A percentile compares a stretch with the other conserved stretches of the same genome.
Conservation (phyloP, 1,140 invertebrate species). For the Ditylenchus dipsaci region DNA sequence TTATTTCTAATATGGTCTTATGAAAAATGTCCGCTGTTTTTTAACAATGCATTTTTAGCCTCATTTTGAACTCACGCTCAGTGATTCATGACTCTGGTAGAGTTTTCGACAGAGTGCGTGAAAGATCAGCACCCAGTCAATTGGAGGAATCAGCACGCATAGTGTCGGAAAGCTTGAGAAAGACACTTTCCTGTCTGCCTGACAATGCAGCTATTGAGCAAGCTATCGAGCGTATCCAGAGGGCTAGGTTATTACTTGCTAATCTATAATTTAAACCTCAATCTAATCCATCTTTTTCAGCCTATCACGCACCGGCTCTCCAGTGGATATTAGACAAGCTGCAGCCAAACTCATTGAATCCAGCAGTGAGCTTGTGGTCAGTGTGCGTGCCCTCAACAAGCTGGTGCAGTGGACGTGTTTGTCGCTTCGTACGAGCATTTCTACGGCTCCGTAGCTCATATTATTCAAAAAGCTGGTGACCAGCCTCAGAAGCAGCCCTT, state of each 20-base stretch:
- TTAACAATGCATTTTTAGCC: constrained; percentile 30
- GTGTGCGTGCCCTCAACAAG: constrained; percentile 66
- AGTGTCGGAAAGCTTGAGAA: constrained; percentile 30
- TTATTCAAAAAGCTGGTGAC: constrained; percentile 26
- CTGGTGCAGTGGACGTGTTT: constrained; percentile 71
- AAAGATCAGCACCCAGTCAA: constrained; percentile 56
- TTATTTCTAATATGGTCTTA: too few species aligned
- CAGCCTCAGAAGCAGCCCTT: constrained; percentile 20
- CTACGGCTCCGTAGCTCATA: constrained; percentile 40
- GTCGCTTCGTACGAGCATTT: constrained; percentile 52
- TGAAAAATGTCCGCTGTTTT: too few species aligned
- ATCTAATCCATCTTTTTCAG: constrained; percentile 12
- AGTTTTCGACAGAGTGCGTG: constrained; percentile 71
- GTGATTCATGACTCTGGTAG: constrained; percentile 58
- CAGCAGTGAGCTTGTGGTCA: constrained; percentile 72
- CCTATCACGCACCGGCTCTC: background rate
- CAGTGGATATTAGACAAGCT: constrained; percentile 75
- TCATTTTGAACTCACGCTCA: constrained; percentile 50
- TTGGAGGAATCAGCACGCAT: constrained; percentile 40
- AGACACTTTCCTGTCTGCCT: constrained; percentile 48
- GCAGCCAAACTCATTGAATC: constrained; percentile 77
- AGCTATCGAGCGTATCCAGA: constrained; percentile 40
- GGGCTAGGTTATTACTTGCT: background rate
- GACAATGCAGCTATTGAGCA: constrained; percentile 47
- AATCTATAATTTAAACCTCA: background rate